phyloP scores from a whole-genome alignment of 2,113 vertebrate species.

The Lophius piscatorius region DNA sequence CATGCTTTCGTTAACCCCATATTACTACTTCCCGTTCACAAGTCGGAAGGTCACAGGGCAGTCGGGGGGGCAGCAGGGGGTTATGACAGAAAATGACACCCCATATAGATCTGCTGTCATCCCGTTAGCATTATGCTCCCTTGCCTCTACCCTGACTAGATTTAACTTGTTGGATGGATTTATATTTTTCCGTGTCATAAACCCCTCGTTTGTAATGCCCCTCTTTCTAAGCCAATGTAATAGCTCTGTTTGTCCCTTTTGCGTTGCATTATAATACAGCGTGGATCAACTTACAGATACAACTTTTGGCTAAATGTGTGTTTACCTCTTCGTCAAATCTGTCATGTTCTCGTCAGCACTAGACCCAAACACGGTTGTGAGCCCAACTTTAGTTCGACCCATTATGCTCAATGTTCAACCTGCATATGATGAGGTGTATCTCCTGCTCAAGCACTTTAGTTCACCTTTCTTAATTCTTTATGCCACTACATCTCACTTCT shows the following conservation, averaged over 20 bases:
- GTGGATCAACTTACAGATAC: slow-evolving; percentile 42
- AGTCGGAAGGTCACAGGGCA: slow-evolving; percentile 69
- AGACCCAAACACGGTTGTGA: slow-evolving; percentile 13
- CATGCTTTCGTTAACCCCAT: slow-evolving; percentile 56
- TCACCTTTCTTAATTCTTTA: slow-evolving; percentile 1
- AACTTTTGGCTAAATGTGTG: slow-evolving; percentile 19
- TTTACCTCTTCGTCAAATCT: slow-evolving; percentile 33
- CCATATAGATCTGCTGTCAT: slow-evolving; percentile 66
- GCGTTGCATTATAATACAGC: slow-evolving; percentile 29
- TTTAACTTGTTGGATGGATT: slow-evolving; percentile 45
- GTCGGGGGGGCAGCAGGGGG: slow-evolving; percentile 23
- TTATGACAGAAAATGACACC: slow-evolving; percentile 60
- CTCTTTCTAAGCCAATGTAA: slow-evolving; percentile 30
- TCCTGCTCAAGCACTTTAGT: background rate
- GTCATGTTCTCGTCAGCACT: slow-evolving; percentile 40
- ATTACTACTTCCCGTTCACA: slow-evolving; percentile 75
- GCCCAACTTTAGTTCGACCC: slow-evolving; percentile 6
- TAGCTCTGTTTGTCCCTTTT: slow-evolving; percentile 25
- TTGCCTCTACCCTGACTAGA: slow-evolving; percentile 23
- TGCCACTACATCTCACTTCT: too few relatives aligned
- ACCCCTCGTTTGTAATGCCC: slow-evolving; percentile 20
- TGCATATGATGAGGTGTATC: slow-evolving; percentile 2
- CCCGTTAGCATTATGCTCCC: slow-evolving; percentile 43
- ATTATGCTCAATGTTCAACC: slow-evolving; percentile 2
- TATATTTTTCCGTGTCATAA: slow-evolving; percentile 34